Base-by-base conservation (phyloP, 2,797 vertebrate species). In the Aplochiton taeniatus region DNA sequence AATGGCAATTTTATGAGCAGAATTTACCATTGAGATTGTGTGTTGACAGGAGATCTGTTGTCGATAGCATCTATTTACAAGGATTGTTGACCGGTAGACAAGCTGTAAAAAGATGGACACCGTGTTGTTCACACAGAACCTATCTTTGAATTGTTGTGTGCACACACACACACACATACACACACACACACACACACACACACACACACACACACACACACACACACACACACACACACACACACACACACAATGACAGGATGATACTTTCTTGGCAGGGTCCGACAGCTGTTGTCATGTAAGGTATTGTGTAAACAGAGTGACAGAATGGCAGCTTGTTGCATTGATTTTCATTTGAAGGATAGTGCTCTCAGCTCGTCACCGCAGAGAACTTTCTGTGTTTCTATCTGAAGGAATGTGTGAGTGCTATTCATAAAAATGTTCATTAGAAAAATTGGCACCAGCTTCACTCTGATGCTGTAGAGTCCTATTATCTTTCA, bases 261-360 rank as follows among this genome's bases (percentile, higher is more conserved):
- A 41, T 73, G 74, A 77, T 58, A 7, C 51, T 42, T 68, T 77
- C 74, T 69, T 77, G 78, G 69, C 72, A 68, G 20, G 7, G 41
- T 52, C 19, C 52, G n/a, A 9, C 18, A 47, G 16, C 63, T 54
- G 31, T 61, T 58, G 53, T 81, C 76, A 57, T 70, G 60, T 54
- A 65, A 81, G 72, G 9, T 76, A 53, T 68, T 72, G 71, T 73
- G 66, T 74, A 74, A 76, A 81, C 70, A 66, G 52, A 65, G 52
- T 66, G 56, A 74, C 57, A 66, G 50, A 68, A 44, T 57, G 80
- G 56, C 64, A 62, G 54, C 70, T 48, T 66, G 31, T 31, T 31
- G 54, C 45, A 84, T 84, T 75, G 81, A 85, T 89, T 82, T 81
- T 83, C 59, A 81, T 77, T 83, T 78, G 80, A 77, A 73, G 58